A percentile compares a stretch with the other conserved stretches of the same genome.
Evolutionary conservation across 2,797 vertebrate genomes (phyloP).

Genomic region (Pipistrellus kuhlii): DNA sequence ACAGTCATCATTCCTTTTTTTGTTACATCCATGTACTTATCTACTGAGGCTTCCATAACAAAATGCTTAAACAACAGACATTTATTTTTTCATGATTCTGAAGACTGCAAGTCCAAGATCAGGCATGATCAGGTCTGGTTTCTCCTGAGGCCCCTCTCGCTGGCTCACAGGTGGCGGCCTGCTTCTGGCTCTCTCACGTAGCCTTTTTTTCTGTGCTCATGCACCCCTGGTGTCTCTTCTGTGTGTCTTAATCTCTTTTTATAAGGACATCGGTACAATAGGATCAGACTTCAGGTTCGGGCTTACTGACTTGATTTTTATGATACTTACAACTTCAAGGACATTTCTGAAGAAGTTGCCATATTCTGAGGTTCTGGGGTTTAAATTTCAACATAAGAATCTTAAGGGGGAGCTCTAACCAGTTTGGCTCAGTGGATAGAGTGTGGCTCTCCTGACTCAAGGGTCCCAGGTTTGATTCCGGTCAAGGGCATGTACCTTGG

Average conservation of each 20-base stretch:
- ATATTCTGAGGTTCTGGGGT: not conserved
- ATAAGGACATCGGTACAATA: not conserved
- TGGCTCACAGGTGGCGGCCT: not conserved
- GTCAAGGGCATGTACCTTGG: too few relatives aligned
- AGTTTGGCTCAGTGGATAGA: too few relatives aligned
- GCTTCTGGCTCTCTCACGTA: fast-evolving
- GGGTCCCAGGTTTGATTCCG: too few relatives aligned
- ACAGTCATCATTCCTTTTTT: not conserved
- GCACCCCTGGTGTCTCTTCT: not conserved
- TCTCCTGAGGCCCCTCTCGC: not conserved
- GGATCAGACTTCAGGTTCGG: not conserved
- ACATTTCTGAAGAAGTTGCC: not conserved
- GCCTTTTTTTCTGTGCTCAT: too few relatives aligned
- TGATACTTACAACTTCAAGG: not conserved
- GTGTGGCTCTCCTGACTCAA: too few relatives aligned
- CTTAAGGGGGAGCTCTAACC: not conserved
- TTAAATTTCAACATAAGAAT: not conserved
- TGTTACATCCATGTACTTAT: not conserved
- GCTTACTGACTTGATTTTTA: not conserved
- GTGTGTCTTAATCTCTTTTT: not conserved
- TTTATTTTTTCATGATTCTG: not conserved
- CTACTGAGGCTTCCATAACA: not conserved
- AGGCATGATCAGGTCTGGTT: not conserved
- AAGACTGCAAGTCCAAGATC: not conserved
- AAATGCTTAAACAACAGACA: not conserved